phyloP scores from a whole-genome alignment of 2,113 vertebrate genomes.

The Neolamprologus sp. region DNA sequence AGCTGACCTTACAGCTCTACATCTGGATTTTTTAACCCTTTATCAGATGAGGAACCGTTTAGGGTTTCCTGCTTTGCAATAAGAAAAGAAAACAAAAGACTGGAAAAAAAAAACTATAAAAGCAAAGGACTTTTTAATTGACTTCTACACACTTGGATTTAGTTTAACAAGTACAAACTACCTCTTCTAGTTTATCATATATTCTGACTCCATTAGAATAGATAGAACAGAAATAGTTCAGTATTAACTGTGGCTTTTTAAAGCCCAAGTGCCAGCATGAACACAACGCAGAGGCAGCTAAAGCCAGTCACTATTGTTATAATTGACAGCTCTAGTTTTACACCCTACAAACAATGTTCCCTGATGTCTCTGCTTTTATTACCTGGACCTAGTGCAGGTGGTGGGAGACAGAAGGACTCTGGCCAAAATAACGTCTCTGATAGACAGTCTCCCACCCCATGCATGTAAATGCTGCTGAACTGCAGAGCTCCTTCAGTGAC shows the following conservation, averaged over 20 bases:
- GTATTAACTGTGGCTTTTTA: background rate
- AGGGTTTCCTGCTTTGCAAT: background rate
- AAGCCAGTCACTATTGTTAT: background rate
- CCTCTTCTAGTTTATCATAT: background rate
- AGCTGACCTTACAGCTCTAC: background rate
- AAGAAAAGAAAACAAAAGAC: rapidly evolving
- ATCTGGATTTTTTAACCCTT: background rate
- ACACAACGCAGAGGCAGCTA: background rate
- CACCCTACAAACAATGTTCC: background rate
- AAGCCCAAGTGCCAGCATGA: background rate
- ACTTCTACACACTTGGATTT: background rate
- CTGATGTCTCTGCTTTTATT: background rate
- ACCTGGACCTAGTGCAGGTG: background rate
- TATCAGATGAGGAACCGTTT: background rate
- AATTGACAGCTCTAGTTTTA: background rate
- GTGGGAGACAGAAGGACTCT: background rate
- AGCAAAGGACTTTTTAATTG: background rate
- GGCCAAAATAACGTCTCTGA: background rate
- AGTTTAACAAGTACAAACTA: background rate
- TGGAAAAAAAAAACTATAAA: background rate
- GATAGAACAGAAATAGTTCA: background rate
- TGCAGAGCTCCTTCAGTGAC: background rate
- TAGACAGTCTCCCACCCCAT: background rate
- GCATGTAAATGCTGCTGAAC: background rate
- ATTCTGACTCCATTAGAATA: background rate